These are phyloP conservation scores for Siderastrea siderea DNA, from an alignment of 92 coral and sea anemone genomes.

Conservation along the genomic window DNA sequence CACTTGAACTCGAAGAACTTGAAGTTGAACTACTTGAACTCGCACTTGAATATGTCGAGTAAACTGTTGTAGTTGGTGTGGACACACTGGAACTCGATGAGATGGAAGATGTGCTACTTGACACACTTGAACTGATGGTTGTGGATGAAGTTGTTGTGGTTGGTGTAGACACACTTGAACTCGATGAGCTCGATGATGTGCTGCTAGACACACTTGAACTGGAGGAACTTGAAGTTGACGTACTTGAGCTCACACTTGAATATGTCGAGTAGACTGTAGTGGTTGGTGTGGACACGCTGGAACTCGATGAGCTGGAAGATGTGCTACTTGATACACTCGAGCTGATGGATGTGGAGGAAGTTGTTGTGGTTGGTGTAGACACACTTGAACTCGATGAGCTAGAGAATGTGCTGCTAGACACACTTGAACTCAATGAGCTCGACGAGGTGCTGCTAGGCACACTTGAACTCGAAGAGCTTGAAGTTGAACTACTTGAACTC, in stretches of 20 bases:
- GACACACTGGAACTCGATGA: neutral
- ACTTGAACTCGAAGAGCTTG: neutral
- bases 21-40: neutral
- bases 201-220: constrained; percentile 18
- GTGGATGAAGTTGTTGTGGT: neutral
- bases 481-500: constrained; percentile 6
- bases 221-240: neutral
- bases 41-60: neutral
- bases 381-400: neutral
- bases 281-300: neutral
- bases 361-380: neutral
- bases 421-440: neutral
- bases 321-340: constrained; percentile 1
- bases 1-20: neutral
- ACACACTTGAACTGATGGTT: neutral
- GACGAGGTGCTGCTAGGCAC: neutral
- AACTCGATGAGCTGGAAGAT: neutral
- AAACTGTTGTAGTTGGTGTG: constrained; percentile 10
- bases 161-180: neutral
- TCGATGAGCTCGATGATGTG: constrained; percentile 11
- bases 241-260: constrained; percentile 15
- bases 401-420: neutral
- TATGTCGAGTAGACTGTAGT: constrained; percentile 15
- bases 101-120: constrained; percentile 16
- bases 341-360: neutral